Conservation (phyloP, 2,797 vertebrate genomes). For the Sebastes iracundus region DNA sequence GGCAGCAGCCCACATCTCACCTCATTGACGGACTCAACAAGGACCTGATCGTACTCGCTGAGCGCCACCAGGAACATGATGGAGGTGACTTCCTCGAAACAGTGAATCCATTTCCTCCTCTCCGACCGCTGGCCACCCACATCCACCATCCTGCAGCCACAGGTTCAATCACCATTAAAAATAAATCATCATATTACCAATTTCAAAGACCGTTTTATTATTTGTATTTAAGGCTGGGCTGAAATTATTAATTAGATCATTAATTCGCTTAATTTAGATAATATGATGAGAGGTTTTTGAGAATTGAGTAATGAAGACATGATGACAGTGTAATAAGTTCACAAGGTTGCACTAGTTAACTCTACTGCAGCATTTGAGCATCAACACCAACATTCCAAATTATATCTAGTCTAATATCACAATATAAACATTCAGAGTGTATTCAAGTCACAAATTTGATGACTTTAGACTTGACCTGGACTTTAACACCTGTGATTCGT, state of each 20-base stretch:
- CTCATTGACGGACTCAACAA: conserved; percentile 75
- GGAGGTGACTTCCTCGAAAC: conserved; percentile 83
- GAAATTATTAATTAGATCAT: neutral
- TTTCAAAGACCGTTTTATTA: neutral
- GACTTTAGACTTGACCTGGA: too few relatives aligned
- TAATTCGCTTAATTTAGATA: neutral
- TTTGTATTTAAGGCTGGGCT: neutral
- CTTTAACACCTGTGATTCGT: too few relatives aligned
- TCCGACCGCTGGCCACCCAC: conserved; percentile 84
- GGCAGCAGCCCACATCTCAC: conserved; percentile 35
- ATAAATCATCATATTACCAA: neutral
- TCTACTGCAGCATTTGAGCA: neutral
- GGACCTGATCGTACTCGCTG: conserved; percentile 83
- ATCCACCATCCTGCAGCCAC: conserved; percentile 80
- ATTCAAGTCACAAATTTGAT: neutral
- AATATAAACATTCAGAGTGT: neutral
- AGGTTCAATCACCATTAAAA: neutral
- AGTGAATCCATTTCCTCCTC: conserved; percentile 85
- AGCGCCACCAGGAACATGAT: conserved; percentile 85
- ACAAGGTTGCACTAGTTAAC: neutral
- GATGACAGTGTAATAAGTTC: neutral
- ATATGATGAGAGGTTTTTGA: neutral
- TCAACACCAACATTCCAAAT: neutral
- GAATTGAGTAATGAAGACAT: neutral
- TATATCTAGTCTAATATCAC: neutral